phyloP scores from a whole-genome alignment of 2,797 vertebrate species.

The Antennarius maculatus region DNA sequence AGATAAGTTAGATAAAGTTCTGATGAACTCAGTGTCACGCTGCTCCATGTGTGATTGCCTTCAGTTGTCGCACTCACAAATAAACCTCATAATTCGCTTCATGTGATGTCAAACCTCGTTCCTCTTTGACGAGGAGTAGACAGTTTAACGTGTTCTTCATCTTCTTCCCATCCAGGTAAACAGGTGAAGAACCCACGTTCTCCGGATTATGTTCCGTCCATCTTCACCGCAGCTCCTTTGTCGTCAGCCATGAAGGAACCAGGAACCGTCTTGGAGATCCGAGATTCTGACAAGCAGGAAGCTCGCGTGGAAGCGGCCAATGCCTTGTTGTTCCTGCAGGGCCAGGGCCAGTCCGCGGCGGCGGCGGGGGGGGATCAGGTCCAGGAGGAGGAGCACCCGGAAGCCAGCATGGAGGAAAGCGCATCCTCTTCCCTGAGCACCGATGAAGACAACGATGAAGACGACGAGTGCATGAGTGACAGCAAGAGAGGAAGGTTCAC shows the following conservation, averaged over 20 bases:
- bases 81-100: no score
- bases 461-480: constrained; percentile 53
- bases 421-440: constrained; percentile 69
- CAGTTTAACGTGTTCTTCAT: background rate
- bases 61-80: no score
- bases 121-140: background rate
- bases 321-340: constrained; percentile 81
- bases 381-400: constrained; percentile 43
- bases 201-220: constrained; percentile 81
- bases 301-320: constrained; percentile 84
- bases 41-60: no score
- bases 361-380: constrained; percentile 38
- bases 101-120: no score
- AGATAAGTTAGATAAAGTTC: no score
- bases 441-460: constrained; percentile 68
- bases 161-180: constrained; percentile 70
- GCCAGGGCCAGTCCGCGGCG: constrained; percentile 68
- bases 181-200: constrained; percentile 84
- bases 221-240: constrained; percentile 69
- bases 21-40: no score
- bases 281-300: constrained; percentile 77
- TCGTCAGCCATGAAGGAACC: constrained; percentile 76
- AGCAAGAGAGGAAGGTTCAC: constrained; percentile 60
- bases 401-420: constrained; percentile 54
- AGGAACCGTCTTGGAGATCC: constrained; percentile 54